phyloP scores from a whole-genome alignment of 2,113 vertebrate genomes.

The Stegastes partitus region DNA sequence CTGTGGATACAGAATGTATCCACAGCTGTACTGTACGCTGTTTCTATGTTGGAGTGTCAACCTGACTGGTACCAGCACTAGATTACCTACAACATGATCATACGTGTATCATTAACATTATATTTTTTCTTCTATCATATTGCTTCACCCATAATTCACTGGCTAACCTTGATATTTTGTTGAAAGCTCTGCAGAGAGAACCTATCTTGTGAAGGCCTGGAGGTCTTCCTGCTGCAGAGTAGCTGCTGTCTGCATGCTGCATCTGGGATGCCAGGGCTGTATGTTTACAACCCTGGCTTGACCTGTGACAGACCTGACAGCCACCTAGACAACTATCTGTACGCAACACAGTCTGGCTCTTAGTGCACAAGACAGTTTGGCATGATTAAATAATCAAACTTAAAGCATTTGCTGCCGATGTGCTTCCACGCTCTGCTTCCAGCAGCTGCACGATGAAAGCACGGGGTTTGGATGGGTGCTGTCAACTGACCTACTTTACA shows the following conservation, averaged over 20 bases:
- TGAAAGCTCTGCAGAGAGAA: slow-evolving; percentile 25
- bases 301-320: slow-evolving; percentile 40
- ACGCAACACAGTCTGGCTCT: neutral
- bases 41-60: no score
- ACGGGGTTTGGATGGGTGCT: slow-evolving; percentile 60
- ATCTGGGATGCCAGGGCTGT: slow-evolving; percentile 31
- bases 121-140: no score
- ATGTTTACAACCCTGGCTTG: neutral
- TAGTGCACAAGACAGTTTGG: neutral
- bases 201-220: slow-evolving; percentile 7
- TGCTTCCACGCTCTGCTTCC: slow-evolving; percentile 8
- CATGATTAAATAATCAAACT: slow-evolving; percentile 12
- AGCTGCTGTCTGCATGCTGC: slow-evolving; percentile 21
- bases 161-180: slow-evolving; percentile 9
- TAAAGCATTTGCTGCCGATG: slow-evolving; percentile 14
- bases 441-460: slow-evolving; percentile 49
- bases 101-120: no score
- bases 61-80: no score
- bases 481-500: slow-evolving; percentile 80
- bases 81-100: no score
- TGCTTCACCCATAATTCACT: neutral
- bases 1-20: no score
- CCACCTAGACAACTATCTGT: neutral
- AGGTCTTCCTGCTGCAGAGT: slow-evolving; percentile 13
- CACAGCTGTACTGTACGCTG: no score